phyloP scores from a whole-genome alignment of 2,888 invertebrate species.

The Phorcus lineatus region DNA sequence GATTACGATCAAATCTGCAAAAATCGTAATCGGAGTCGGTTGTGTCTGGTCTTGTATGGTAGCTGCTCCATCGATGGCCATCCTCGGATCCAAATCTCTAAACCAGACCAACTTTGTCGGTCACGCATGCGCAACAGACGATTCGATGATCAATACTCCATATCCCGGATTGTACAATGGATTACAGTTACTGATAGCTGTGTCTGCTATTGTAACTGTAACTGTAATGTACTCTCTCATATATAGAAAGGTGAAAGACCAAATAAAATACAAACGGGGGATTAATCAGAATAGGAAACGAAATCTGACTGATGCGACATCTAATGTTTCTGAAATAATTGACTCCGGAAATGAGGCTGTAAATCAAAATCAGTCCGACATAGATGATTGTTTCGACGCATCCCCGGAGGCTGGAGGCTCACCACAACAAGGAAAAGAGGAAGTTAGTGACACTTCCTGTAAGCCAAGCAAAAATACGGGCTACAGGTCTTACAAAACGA shows the following conservation, averaged over 20 bases:
- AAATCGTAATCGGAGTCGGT: background rate
- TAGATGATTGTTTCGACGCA: too few relatives aligned
- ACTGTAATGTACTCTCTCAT: background rate
- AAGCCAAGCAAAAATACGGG: too few relatives aligned
- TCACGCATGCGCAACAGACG: background rate
- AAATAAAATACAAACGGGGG: background rate
- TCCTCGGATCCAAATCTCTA: background rate
- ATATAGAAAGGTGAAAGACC: background rate
- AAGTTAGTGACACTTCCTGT: too few relatives aligned
- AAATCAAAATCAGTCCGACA: too few relatives aligned
- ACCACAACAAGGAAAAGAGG: too few relatives aligned
- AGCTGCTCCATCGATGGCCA: background rate
- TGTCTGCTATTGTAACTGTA: background rate
- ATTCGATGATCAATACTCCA: background rate
- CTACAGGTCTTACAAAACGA: background rate
- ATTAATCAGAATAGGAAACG: background rate
- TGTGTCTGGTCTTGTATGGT: background rate
- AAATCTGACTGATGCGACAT: too few relatives aligned
- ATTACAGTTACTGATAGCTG: background rate
- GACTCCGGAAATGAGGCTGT: too few relatives aligned
- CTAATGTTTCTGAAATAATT: too few relatives aligned
- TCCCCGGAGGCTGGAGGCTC: too few relatives aligned
- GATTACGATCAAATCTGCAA: background rate
- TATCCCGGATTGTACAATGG: background rate
- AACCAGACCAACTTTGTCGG: background rate